Evolutionary conservation across 2,113 vertebrate species (phyloP), one percentile per base, ranked within the genome.

Genomic region (Coreoperca whiteheadi): DNA sequence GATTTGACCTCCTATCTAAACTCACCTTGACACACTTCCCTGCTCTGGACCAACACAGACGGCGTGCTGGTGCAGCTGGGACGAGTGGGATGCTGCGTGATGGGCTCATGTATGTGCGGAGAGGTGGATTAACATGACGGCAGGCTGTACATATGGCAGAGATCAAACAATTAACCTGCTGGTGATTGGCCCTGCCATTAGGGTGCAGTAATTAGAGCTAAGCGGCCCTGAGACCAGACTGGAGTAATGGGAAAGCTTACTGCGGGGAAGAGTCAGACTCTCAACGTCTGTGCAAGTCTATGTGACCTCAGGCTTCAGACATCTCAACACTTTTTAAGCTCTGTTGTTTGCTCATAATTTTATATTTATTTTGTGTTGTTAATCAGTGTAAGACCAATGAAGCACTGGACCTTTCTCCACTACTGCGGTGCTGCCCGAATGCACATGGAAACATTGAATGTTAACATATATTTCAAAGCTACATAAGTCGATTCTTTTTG

Each of bases 151-250:
- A 94, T 94, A 94, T 91, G 93, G 94, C 89, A 86, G 87, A 89
- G 94, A 93, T 94, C 94, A 94, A 92, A 92, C 93, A 92, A 95
- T 95, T 95, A 95, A 95, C 94, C 94, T 90, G 91, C 80, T 65
- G 23, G 92, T 89, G 90, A 93, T 92, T 90, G 91, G 92, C 82
- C 89, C 75, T 79, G 87, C 90, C 94, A 85, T 90, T 65, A 79
- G 90, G 88, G 90, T 86, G 83, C 86, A 74, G 92, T 93, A 93
- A 95, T 93, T 94, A 94, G 89, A 90, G 88, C 85, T 90, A 92
- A 91, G 91, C 90, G 91, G 91, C 77, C 90, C 84, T 43, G 91
- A 86, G 92, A 92, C 88, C 81, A 70, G 78, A 39, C 64, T 41
- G 82, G 68, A 82, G 75, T 90, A 86, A 93, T 87, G 74, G 73